These are phyloP conservation scores for Diarsia rubi DNA, from an alignment of 2,888 invertebrate genomes.

Conservation along the genomic window DNA sequence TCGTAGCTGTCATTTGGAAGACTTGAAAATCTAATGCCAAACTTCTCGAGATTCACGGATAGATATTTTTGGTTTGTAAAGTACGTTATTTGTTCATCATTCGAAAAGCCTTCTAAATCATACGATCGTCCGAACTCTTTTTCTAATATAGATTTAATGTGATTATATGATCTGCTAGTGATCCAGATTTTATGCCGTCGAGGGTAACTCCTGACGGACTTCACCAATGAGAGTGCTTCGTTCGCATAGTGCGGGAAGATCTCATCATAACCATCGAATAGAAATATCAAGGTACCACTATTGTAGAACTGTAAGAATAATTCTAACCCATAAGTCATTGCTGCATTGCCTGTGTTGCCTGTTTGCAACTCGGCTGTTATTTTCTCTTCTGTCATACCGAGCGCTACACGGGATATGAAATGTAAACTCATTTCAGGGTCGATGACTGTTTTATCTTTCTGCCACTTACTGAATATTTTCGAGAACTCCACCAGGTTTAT, in stretches of 20 bases:
- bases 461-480: neutral
- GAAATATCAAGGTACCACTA: constrained; percentile 7
- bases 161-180: constrained; percentile 4
- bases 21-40: too few species aligned
- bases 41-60: too few species aligned
- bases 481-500: constrained; percentile 8
- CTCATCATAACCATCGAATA: constrained; percentile 22
- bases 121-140: constrained; percentile 4
- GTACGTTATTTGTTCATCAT: too few species aligned
- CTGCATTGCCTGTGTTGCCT: neutral
- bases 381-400: neutral
- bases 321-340: neutral
- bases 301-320: constrained; percentile 13
- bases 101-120: neutral
- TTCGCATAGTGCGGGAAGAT: neutral
- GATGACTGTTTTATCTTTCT: neutral
- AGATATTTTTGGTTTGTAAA: too few species aligned
- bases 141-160: constrained; percentile 7
- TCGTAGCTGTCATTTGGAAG: too few species aligned
- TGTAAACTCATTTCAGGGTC: neutral
- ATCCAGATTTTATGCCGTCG: constrained; percentile 14
- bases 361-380: neutral
- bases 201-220: neutral
- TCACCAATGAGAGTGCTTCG: neutral
- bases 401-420: neutral